phyloP scores from a whole-genome alignment of 2,797 vertebrate species.

The Uromys caudimaculatus region DNA sequence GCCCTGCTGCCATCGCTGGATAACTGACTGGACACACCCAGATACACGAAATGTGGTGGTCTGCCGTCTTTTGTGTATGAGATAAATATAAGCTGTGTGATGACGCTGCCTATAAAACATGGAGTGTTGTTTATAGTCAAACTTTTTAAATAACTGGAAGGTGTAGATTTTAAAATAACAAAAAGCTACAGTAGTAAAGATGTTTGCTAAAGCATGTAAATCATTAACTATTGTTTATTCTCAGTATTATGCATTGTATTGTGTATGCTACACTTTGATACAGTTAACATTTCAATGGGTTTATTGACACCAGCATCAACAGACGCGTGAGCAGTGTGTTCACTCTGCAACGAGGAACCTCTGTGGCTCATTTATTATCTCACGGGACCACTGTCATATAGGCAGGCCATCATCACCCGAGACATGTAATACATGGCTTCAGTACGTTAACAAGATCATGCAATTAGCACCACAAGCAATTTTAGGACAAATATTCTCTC shows the following conservation, averaged over 20 bases:
- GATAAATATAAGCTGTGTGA: not conserved
- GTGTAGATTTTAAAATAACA: not conserved
- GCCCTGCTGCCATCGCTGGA: not conserved
- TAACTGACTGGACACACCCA: not conserved
- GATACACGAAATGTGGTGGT: not conserved
- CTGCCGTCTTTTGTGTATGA: not conserved
- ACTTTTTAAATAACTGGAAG: not conserved
- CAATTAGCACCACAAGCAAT: not conserved
- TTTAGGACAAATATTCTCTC: not conserved
- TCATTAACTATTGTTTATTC: not conserved
- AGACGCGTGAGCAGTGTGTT: not conserved
- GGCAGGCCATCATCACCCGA: not conserved
- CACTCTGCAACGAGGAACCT: not conserved
- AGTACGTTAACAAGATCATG: not conserved
- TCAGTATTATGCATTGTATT: not conserved
- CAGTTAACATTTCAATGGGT: not conserved
- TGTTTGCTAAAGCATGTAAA: not conserved
- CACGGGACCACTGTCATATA: rapidly evolving
- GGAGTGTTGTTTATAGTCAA: not conserved
- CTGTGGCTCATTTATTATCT: not conserved
- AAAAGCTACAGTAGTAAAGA: not conserved
- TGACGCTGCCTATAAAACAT: not conserved
- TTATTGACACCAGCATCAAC: too few relatives aligned
- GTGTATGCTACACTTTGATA: not conserved
- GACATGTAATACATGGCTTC: not conserved